phyloP scores from a whole-genome alignment of 53 echinoderm and acorn worm genomes.

The Luidia sarsii region DNA sequence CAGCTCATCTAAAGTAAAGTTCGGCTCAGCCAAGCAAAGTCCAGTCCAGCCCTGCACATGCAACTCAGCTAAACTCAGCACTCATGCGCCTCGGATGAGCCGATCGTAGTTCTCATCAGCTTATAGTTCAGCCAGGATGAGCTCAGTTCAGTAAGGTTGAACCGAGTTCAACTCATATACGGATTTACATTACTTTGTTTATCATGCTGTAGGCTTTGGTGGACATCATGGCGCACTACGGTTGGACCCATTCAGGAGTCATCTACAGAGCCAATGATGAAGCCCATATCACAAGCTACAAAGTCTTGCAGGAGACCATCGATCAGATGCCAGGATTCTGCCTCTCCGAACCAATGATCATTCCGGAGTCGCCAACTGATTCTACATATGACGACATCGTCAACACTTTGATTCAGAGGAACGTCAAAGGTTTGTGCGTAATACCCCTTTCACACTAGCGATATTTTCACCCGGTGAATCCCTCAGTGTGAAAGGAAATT shows the following conservation, averaged over 20 bases:
- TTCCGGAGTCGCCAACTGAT: not conserved
- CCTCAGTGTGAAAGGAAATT: too few relatives aligned
- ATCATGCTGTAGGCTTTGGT: conserved; percentile 25
- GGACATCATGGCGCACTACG: conserved; percentile 12
- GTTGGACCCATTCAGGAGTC: conserved; percentile 33
- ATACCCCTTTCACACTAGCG: not conserved
- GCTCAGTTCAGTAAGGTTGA: too few relatives aligned
- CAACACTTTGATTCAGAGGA: conserved; percentile 1
- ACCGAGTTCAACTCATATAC: too few relatives aligned
- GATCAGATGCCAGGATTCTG: conserved; percentile 30
- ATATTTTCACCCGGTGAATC: too few relatives aligned
- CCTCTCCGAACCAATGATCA: conserved; percentile 2
- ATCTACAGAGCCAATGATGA: conserved; percentile 11
- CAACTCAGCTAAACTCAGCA: too few relatives aligned
- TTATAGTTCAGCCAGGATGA: too few relatives aligned
- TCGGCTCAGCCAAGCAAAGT: too few relatives aligned
- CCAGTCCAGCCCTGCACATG: too few relatives aligned
- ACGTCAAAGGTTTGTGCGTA: conserved; percentile 2
- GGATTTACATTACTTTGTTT: too few relatives aligned
- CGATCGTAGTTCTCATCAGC: too few relatives aligned
- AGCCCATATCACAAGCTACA: not conserved
- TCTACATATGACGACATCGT: conserved; percentile 27
- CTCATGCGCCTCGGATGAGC: too few relatives aligned
- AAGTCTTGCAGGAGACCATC: not conserved
- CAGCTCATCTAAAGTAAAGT: too few relatives aligned